Conservation (phyloP, 2,797 vertebrate species). For the Lutjanus argentimaculatus region DNA sequence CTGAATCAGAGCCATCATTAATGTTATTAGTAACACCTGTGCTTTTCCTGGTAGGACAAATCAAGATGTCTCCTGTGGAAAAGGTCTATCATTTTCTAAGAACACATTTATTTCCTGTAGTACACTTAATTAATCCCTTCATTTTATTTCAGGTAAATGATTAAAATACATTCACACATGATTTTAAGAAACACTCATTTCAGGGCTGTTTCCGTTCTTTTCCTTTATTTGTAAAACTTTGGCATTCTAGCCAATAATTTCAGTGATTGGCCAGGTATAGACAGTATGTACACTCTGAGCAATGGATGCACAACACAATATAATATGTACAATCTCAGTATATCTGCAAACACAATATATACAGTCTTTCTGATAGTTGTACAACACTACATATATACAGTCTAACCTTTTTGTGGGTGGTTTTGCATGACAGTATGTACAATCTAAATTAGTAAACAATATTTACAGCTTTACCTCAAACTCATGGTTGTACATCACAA, state of each 20-base stretch:
- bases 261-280: slow-evolving; percentile 69
- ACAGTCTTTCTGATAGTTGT: slow-evolving; percentile 53
- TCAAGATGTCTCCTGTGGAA: neutral
- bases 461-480: slow-evolving; percentile 67
- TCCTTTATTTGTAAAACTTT: slow-evolving; percentile 85
- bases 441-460: slow-evolving; percentile 63
- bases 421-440: slow-evolving; percentile 53
- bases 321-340: slow-evolving; percentile 72
- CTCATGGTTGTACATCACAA: slow-evolving; percentile 24
- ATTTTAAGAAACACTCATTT: neutral
- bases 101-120: neutral
- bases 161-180: neutral
- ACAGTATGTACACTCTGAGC: slow-evolving; percentile 74
- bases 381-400: slow-evolving; percentile 49
- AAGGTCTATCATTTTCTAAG: too few relatives aligned
- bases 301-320: slow-evolving; percentile 66
- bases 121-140: neutral
- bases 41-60: neutral
- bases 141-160: neutral
- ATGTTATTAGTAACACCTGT: neutral
- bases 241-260: slow-evolving; percentile 78
- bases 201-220: slow-evolving; percentile 24
- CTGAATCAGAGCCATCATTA: too few relatives aligned
- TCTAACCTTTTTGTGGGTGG: slow-evolving; percentile 23
- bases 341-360: slow-evolving; percentile 73